Base-by-base conservation (phyloP, 2,797 vertebrate species). In the Coregonus sp. region DNA sequence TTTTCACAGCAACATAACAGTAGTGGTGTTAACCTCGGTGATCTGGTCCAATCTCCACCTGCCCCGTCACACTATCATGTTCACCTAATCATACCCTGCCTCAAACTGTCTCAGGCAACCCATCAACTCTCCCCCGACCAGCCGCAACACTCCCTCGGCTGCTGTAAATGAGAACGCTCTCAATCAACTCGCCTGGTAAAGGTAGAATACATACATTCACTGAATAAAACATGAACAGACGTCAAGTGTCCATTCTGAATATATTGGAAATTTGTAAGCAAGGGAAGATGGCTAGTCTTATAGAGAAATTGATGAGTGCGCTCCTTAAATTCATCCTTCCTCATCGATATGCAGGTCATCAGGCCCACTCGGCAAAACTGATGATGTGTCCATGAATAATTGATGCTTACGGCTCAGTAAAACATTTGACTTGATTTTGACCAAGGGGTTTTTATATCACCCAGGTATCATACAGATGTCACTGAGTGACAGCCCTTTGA, bases 321-420 rank as follows among this genome's bases (percentile, higher is more conserved):
- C 75, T 78, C 73, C 67, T 70, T 70, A 77, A 47, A 77, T 75
- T 70, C 67, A 71, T 79, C 73, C 20, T 61, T 77, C 59, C 78
- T 81, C 79, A 87, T 87, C 81, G 75, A 77, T 81, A 82, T 85
- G 82, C 84, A 31, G 73, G 54, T 77, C 80, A 56, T 68, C 52
- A 16, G 61, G 56, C 20, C 61, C 71, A 77, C 78, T 84, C 81
- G 76, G 77, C 79, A 31, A 77, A 75, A 79, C 79, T 76, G 76
- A 70, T 86, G 75, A 86, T 86, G 84, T 81, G 74, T 76, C 51
- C 67, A 80, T 86, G 79, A 87, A 86, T 86, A 81, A 87, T 84
- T 79, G 72, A 87, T 86, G 83, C 69, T 68, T 79, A 82, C 72
- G 75, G 81, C 76, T 87, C 84, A 81, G 82, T 84, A 81, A 79